Evolutionary conservation across 1,140 invertebrate species (phyloP).

Genomic region (Orius insidiosus): DNA sequence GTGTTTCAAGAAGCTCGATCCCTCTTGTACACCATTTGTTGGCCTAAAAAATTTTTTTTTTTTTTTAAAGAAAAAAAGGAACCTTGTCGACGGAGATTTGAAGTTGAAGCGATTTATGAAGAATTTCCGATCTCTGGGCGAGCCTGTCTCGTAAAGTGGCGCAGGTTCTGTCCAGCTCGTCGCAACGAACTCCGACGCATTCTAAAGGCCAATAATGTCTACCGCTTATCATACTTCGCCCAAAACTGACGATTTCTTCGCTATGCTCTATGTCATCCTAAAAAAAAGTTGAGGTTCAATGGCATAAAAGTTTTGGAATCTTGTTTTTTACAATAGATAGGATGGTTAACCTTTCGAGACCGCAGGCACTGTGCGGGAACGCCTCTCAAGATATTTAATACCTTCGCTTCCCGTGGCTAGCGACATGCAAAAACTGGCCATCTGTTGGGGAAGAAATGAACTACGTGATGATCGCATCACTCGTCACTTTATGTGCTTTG

Average conservation of each 20-base stretch:
- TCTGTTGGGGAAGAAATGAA: too few species aligned
- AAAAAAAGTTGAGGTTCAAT: constrained; percentile 20
- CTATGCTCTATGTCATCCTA: constrained; percentile 63
- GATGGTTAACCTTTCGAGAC: too few species aligned
- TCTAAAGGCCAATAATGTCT: constrained; percentile 57
- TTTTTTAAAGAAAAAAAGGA: too few species aligned
- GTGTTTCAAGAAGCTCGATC: constrained; percentile 67
- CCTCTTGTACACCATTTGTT: constrained; percentile 86
- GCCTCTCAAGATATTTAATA: too few species aligned
- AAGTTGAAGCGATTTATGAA: constrained; percentile 69
- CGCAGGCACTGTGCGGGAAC: too few species aligned
- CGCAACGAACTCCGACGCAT: constrained; percentile 79
- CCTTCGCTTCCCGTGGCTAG: too few species aligned
- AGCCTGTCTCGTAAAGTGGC: constrained; percentile 54
- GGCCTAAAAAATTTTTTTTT: too few species aligned
- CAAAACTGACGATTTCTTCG: constrained; percentile 55
- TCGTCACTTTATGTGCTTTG: too few species aligned
- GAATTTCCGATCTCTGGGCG: constrained; percentile 50
- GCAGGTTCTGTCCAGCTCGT: constrained; percentile 68
- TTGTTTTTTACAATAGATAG: too few species aligned
- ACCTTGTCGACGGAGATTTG: constrained; percentile 85
- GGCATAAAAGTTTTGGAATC: too few species aligned
- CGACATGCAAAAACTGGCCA: too few species aligned
- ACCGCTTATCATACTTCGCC: constrained; percentile 49
- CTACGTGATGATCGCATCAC: too few species aligned